Conservation (phyloP, 30 jellyfish, hydroid and myxozoan genomes). For the Pseudorhiza aurosa region DNA sequence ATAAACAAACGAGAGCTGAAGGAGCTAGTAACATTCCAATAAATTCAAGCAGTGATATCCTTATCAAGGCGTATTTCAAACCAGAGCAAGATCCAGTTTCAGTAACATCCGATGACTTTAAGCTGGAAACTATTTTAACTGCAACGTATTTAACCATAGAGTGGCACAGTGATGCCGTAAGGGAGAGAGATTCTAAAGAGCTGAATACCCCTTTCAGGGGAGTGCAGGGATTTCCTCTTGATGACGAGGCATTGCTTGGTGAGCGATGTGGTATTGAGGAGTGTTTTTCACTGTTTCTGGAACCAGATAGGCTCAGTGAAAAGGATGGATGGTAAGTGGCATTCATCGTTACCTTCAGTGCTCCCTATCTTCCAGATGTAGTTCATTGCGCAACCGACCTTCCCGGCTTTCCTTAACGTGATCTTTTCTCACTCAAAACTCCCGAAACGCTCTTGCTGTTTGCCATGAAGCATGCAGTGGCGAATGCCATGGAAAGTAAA, state of each 20-base stretch:
- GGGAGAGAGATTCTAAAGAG: constrained; percentile 47
- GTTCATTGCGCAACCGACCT: no score
- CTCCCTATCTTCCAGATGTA: not conserved
- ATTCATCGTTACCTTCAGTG: not conserved
- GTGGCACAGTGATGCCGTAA: constrained; percentile 70
- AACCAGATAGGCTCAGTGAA: constrained; percentile 86
- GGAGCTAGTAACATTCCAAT: constrained; percentile 40
- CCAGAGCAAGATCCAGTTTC: constrained; percentile 67
- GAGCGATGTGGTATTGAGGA: constrained; percentile 78
- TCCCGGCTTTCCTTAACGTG: no score
- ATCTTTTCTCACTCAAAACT: no score
- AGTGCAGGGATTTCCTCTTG: not conserved
- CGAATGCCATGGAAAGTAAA: no score
- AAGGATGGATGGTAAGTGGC: constrained; percentile 88
- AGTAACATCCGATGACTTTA: constrained; percentile 58
- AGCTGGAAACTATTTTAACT: constrained; percentile 43
- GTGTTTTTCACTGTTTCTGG: constrained; percentile 85
- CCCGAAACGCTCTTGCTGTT: no score
- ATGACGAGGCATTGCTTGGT: constrained; percentile 35
- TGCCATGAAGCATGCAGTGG: no score
- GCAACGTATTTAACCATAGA: constrained; percentile 67
- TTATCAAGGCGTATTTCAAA: constrained; percentile 64
- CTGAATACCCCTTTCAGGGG: constrained; percentile 37
- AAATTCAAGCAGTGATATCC: constrained; percentile 20
- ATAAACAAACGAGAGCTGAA: constrained; percentile 34